phyloP scores from a whole-genome alignment of 2,797 vertebrate species.

The Ctenopoma kingsleyae region DNA sequence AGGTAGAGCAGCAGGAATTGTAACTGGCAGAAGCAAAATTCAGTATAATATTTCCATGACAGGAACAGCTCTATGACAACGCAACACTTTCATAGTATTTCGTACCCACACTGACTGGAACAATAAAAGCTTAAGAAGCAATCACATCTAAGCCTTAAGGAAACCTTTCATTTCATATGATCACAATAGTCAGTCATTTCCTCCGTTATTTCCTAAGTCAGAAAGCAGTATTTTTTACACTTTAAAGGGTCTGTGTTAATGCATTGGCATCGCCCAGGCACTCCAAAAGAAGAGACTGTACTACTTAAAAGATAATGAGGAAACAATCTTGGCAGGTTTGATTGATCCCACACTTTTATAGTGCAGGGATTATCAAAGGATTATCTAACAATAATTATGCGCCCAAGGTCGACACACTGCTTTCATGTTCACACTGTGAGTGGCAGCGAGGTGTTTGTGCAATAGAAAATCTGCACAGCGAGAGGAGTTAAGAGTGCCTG shows the following conservation, averaged over 20 bases:
- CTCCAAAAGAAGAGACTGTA: constrained; percentile 67
- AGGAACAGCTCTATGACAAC: constrained; percentile 46
- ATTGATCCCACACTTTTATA: constrained; percentile 80
- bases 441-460: constrained; percentile 58
- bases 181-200: constrained; percentile 64
- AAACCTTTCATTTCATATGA: constrained; percentile 67
- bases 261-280: constrained; percentile 52
- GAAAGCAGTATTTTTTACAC: constrained; percentile 41
- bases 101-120: constrained; percentile 49
- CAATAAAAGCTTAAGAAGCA: constrained; percentile 58
- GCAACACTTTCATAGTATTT: constrained; percentile 59
- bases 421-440: constrained; percentile 72
- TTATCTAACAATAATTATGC: constrained; percentile 82
- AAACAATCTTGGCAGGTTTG: constrained; percentile 77
- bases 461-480: constrained; percentile 20
- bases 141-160: constrained; percentile 62
- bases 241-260: constrained; percentile 68
- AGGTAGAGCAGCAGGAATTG: constrained; percentile 45
- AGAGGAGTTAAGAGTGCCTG: constrained; percentile 28
- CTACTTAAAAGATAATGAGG: constrained; percentile 82
- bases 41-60: constrained; percentile 43
- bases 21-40: constrained; percentile 45
- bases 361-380: constrained; percentile 82
- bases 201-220: constrained; percentile 58
- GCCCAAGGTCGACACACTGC: constrained; percentile 68